These are phyloP conservation scores for Balaenoptera acutorostrata DNA, from an alignment of 2,113 vertebrate species.

Conservation along the genomic window DNA sequence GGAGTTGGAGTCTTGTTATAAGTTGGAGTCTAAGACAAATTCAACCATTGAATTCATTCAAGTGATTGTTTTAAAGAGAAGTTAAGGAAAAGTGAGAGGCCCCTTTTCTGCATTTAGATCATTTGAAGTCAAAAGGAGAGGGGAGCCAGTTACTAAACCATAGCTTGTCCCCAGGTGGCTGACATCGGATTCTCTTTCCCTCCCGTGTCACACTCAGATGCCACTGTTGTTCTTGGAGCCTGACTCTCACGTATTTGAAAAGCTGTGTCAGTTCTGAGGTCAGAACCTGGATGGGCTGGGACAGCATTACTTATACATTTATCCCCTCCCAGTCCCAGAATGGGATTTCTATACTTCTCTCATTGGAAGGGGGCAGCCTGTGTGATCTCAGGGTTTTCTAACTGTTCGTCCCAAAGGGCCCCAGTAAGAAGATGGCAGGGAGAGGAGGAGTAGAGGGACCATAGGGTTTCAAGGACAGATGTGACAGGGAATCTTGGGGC, in stretches of 20 bases:
- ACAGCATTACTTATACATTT: no score
- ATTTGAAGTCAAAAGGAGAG: background rate
- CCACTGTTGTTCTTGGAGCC: background rate
- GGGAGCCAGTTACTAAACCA: background rate
- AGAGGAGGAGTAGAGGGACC: background rate
- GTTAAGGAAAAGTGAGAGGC: background rate
- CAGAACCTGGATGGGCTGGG: background rate
- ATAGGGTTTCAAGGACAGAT: no score
- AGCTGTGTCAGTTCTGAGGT: background rate
- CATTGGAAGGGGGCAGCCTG: background rate
- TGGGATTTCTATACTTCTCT: background rate
- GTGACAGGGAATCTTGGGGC: no score
- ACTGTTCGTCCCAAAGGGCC: background rate
- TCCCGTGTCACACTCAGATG: background rate
- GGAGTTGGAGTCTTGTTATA: background rate
- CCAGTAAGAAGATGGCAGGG: rapidly evolving
- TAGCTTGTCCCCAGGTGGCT: background rate
- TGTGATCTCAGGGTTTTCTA: background rate
- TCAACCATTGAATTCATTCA: background rate
- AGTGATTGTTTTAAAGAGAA: background rate
- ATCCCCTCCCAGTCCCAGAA: background rate
- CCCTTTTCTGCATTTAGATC: background rate
- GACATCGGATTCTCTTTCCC: no score
- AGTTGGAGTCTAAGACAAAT: background rate
- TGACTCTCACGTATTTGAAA: background rate